These are phyloP conservation scores for Mirounga angustirostris DNA, from an alignment of 2,113 vertebrate species.

Conservation along the genomic window DNA sequence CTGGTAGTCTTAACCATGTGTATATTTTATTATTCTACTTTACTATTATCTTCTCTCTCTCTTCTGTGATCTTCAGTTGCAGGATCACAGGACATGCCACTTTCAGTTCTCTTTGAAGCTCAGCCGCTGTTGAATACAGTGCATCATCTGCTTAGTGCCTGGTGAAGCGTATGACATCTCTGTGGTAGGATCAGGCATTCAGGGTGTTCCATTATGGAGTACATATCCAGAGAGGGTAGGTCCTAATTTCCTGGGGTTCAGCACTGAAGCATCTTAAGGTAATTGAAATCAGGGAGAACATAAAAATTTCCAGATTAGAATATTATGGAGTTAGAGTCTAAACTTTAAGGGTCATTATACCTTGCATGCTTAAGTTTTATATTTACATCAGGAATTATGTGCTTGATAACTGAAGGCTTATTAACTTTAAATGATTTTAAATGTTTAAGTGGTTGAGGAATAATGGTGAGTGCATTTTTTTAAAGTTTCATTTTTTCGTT, in stretches of 20 bases:
- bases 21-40: not conserved
- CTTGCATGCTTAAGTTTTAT: conserved; percentile 36
- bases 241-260: not conserved
- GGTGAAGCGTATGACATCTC: not conserved
- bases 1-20: not conserved
- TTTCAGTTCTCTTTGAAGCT: conserved; percentile 10
- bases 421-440: conserved; percentile 52
- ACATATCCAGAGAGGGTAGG: not conserved
- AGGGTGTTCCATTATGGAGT: not conserved
- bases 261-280: not conserved
- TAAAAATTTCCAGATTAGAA: not conserved
- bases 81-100: not conserved
- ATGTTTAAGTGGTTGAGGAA: conserved; percentile 9
- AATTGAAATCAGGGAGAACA: not conserved
- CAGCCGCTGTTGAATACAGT: not conserved
- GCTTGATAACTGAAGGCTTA: not conserved
- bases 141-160: not conserved
- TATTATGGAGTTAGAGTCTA: not conserved
- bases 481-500: not conserved
- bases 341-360: not conserved
- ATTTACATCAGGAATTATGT: not conserved
- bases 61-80: not conserved
- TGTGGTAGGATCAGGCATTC: not conserved
- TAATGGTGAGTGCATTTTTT: not conserved
- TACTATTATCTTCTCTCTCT: not conserved